Evolutionary conservation across 2,888 invertebrate genomes (phyloP).

Genomic region (Ichneumon xanthorius): DNA sequence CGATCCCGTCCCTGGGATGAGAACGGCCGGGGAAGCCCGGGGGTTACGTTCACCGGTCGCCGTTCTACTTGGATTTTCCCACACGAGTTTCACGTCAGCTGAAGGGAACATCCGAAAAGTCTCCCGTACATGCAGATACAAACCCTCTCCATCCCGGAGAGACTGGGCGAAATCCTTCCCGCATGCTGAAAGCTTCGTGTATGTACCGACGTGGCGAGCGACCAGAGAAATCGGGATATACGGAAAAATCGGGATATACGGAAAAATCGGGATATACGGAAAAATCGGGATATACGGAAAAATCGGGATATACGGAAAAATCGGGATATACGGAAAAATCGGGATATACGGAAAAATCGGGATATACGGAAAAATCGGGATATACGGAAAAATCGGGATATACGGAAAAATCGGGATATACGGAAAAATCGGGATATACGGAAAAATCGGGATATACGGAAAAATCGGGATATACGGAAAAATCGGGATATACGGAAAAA

Average conservation of each 20-base stretch:
- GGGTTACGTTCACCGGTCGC: conserved; percentile 70
- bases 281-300: not conserved
- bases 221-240: not conserved
- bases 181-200: conserved; percentile 24
- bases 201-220: not conserved
- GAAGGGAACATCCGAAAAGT: conserved; percentile 55
- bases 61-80: conserved; percentile 80
- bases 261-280: not conserved
- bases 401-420: not conserved
- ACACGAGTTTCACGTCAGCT: conserved; percentile 76
- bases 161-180: conserved; percentile 9
- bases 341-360: not conserved
- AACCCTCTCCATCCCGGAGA: conserved; percentile 22
- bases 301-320: not conserved
- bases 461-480: not conserved
- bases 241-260: too few species aligned
- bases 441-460: not conserved
- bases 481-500: not conserved
- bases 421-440: not conserved
- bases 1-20: conserved; percentile 62
- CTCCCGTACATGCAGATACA: conserved; percentile 61
- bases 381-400: not conserved
- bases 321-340: not conserved
- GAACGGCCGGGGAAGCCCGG: conserved; percentile 56
- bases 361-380: not conserved